Evolutionary conservation across 2,888 invertebrate genomes (phyloP).

Genomic region (Papilio elwesi): DNA sequence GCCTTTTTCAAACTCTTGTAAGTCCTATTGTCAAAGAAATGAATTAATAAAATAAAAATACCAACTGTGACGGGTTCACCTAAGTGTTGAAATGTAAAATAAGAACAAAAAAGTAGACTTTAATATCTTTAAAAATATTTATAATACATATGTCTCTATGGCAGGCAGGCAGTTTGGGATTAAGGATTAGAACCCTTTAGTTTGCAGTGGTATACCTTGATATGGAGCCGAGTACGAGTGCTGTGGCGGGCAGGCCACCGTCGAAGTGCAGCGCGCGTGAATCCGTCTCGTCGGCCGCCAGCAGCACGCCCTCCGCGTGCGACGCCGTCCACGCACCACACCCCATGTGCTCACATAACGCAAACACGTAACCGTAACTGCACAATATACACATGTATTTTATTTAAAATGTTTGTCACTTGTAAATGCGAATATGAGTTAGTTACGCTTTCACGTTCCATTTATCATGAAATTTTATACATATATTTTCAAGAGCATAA

Average conservation of each 20-base stretch:
- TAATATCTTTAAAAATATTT: no score
- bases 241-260: conserved; percentile 92
- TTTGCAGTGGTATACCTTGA: no score
- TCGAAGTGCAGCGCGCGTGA: conserved; percentile 95
- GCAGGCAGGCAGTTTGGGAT: no score
- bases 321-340: conserved; percentile 86
- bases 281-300: conserved; percentile 98
- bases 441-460: no score
- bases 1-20: conserved; percentile 68
- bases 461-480: no score
- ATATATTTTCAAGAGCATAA: no score
- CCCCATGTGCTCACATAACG: conserved; percentile 90
- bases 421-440: no score
- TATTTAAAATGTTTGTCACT: no score
- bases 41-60: neutral
- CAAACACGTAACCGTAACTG: conserved; percentile 93
- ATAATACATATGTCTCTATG: no score
- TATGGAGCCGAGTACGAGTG: conserved; percentile 84
- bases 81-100: no score
- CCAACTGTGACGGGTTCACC: neutral
- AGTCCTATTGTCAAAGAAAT: conserved; percentile 52
- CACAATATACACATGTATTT: conserved; percentile 37
- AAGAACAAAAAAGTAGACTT: no score
- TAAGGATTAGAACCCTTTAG: no score
- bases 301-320: conserved; percentile 95